Base-by-base conservation (phyloP, 2,113 vertebrate species). In the Petroica traversi region DNA sequence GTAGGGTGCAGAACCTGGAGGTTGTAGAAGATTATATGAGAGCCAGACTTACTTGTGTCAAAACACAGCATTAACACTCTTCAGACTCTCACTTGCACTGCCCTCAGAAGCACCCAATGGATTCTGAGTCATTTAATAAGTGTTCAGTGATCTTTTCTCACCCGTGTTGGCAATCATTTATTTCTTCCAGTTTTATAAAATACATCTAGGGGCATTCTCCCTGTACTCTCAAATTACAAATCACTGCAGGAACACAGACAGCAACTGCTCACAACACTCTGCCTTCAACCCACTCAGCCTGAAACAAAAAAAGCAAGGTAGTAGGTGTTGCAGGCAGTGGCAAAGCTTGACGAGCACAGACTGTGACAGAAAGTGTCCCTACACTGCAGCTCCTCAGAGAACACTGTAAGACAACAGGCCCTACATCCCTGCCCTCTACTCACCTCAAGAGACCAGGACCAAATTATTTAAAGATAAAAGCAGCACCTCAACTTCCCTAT, bases 171-270 rank as follows among this genome's bases (percentile, higher is more conserved):
- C 38, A 81, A 93, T 55, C 54, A 82, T 63, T 92, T 95, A 81
- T 82, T 91, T 95, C 89, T 85, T 66, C 29, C 78, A 54, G n/a
- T 73, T 94, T 93, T 80, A 68, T 66, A 49, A 96, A 91, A 89
- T 22, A 77, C 71, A 88, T 93, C 78, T 66, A 79, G 24, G 36
- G 62, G 59, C 69, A 72, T 46, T 92, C 48, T 89, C 88, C 62
- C 84, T 49, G 33, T 68, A 81, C 31, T 82, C 72, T 87, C 67
- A 66, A 88, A 94, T 83, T 66, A 89, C 89, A 80, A 59, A 91
- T 93, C 74, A 69, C 87, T 76, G 62, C 87, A 90, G 62, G 25
- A 95, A 85, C 58, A 92, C 31, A 85, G 93, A 92, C 61, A 91
- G 81, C 63, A 94, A 94, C 38, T 62, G 74, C 81, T 96, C 87